Evolutionary conservation across 2,888 invertebrate species (phyloP).

Genomic region (Caenorhabditis afra): DNA sequence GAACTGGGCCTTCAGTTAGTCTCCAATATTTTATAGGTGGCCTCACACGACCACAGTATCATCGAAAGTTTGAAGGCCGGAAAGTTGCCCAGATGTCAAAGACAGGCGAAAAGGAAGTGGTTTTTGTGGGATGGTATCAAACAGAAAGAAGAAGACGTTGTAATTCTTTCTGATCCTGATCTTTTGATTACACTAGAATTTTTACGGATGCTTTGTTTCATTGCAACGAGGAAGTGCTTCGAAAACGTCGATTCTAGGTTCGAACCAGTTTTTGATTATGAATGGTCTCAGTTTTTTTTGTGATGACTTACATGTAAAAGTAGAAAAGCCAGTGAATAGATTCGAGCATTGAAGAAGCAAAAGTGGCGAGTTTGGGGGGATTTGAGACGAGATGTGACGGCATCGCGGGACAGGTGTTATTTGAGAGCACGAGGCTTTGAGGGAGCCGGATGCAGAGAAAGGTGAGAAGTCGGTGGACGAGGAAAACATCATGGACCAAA

Average conservation of each 20-base stretch:
- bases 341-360: constrained; percentile 5
- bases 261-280: no score
- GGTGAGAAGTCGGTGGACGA: not conserved
- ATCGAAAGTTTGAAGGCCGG: not conserved
- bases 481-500: constrained; percentile 2
- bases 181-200: no score
- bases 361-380: not conserved
- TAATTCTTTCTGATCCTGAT: no score
- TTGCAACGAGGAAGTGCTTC: not conserved
- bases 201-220: no score
- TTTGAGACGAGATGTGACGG: not conserved
- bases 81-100: constrained; percentile 10
- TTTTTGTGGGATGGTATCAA: not conserved
- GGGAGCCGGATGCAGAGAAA: constrained; percentile 14
- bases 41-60: constrained; percentile 7
- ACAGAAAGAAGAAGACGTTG: no score
- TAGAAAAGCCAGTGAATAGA: constrained; percentile 22
- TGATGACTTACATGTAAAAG: constrained; percentile 44
- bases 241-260: not conserved
- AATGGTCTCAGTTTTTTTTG: no score
- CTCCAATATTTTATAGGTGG: constrained; percentile 26
- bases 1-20: not conserved
- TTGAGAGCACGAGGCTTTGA: constrained; percentile 22
- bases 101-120: constrained; percentile 16
- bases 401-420: constrained; percentile 36